Conservation (phyloP, 2,888 invertebrate species). For the Vanessa cardui region DNA sequence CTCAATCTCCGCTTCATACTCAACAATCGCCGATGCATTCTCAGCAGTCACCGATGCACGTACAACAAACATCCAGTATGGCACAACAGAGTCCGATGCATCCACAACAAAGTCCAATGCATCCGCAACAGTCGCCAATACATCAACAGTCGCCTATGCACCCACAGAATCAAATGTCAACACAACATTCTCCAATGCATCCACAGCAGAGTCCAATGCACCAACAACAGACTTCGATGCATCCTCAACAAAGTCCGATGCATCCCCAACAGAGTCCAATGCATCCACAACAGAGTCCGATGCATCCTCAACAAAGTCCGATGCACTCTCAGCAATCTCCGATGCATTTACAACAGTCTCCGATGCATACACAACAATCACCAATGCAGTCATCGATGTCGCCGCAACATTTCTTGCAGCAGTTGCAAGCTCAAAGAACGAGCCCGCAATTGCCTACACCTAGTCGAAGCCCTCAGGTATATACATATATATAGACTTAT, state of each 20-base stretch:
- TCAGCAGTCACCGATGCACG: constrained; percentile 71
- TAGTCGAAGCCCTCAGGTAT: constrained; percentile 77
- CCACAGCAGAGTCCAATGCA: constrained; percentile 67
- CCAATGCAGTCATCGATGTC: constrained; percentile 56
- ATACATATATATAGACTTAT: constrained; percentile 4
- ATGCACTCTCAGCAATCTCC: constrained; percentile 58
- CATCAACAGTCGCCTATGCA: constrained; percentile 55
- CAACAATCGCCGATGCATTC: constrained; percentile 71
- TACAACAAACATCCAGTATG: constrained; percentile 60
- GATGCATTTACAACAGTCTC: constrained; percentile 55
- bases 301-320: constrained; percentile 64
- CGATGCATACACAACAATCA: constrained; percentile 66
- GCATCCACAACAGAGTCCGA: constrained; percentile 62
- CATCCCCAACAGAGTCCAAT: constrained; percentile 63
- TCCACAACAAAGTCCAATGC: constrained; percentile 55
- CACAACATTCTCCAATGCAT: constrained; percentile 63
- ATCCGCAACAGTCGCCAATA: constrained; percentile 62
- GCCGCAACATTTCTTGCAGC: constrained; percentile 56
- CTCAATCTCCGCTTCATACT: constrained; percentile 69
- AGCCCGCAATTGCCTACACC: constrained; percentile 77
- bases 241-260: constrained; percentile 61
- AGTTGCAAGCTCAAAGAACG: constrained; percentile 74
- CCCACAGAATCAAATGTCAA: constrained; percentile 58
- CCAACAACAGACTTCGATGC: constrained; percentile 62
- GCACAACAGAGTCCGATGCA: constrained; percentile 61